Base-by-base conservation (phyloP, 2,888 invertebrate species). In the Ditylenchus weischeri region DNA sequence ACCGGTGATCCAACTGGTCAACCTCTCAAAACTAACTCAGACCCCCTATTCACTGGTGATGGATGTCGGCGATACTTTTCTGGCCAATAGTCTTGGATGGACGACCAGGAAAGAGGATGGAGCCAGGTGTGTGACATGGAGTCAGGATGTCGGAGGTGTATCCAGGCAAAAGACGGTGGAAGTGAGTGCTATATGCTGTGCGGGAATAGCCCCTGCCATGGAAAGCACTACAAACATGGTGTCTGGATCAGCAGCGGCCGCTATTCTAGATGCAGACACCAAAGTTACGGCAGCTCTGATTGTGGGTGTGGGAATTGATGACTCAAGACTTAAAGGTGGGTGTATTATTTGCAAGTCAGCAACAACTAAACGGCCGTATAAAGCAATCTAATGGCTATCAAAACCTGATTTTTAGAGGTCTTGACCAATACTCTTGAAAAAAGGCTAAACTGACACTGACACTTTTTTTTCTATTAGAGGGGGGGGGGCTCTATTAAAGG, bases 21-120 rank as follows among this genome's bases (percentile, higher is more conserved):
- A 62, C 47, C 36, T 65, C 47, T 62, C 35, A 36, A 65, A 62
- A 62, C 13, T 62, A n/a, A 38, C 50, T 11, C 65, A 65, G 62
- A 43, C 49, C n/a, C 47, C 50, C 23, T 49, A 65, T 19, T 23
- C n/a, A n/a, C 18, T 65, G 10, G 36, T 21, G 15, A n/a, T 65
- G 58, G 65, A 65, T 38, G 19, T 50, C 1, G 23, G 3, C 19
- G 65, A 65, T 38, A 38, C 65, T 13, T 65, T 65, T 36, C 35
- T 65, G 15, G 60, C 36, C 11, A 38, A 36, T 13, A 29, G 38
- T 19, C 49, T 50, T 19, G 15, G 43, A 11, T 23, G 10, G 23
- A 10, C n/a, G 18, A 6, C 50, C 0, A 18, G 29, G 35, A 18
- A 35, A 8, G 23, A 18, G 6, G 35, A 29, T 51, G 29, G 18